Evolutionary conservation across 2,888 invertebrate species (phyloP), one percentile per base, ranked within the genome.

Genomic region (Trichogramma evanescens): DNA sequence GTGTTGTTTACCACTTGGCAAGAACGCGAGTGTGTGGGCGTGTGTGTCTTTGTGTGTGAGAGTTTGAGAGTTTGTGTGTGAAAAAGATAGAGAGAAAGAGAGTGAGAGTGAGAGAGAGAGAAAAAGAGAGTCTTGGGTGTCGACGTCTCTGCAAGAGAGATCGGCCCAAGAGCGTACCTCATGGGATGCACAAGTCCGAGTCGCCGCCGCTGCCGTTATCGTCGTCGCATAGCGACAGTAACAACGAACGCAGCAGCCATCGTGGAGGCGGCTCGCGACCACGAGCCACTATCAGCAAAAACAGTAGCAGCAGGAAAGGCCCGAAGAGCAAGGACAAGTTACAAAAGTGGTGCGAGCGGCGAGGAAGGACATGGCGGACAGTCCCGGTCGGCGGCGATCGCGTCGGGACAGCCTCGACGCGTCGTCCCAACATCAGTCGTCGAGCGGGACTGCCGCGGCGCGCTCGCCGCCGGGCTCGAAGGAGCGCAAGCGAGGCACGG

Each of bases 401-500:
- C 75, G 76, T 65, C 76, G 74, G 63, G 76, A 77, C 67, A 76
- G 76, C 66, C 62, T 66, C 61, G 76, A 75, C 38, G 78, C 81
- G 71, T 81, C 78, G 39, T 56, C 10, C 8, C 10, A 10, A 13
- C 74, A 75, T 10, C 8, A 13, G 44, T 66, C 68, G n/a, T 68
- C 71, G 39, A 51, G 66, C 6, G 64, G 66, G 6, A 68, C 67
- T 3, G 68, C 70, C 6, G 65, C 70, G 6, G 61, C 70, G 5
- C 69, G 69, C 4, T 70, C 72, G 8, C 69, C 71, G 6, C 65
- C 71, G 6, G 65, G 68, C 65, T 78, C 79, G 67, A 86, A 84
- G 82, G 85, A 84, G 64, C 82, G 82, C 54, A 79, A 82, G 69
- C 81, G 84, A 55, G 52, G 56, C 4, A 43, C 49, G 4, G 26